Conservation (phyloP, 2,113 vertebrate species). For the Elephas maximus region DNA sequence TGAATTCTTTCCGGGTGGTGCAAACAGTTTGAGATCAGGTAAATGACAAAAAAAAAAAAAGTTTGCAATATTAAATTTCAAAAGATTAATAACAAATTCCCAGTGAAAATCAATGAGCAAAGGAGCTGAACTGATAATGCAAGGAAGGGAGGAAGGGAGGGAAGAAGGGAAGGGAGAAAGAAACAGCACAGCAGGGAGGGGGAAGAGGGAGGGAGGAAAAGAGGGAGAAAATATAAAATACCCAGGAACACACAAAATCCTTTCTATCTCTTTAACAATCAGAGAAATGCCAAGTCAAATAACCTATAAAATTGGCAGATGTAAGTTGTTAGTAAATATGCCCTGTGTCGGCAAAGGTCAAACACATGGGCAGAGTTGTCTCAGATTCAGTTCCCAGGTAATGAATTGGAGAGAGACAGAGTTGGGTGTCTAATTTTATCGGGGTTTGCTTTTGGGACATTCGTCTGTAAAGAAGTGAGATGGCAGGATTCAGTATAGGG, state of each 20-base stretch:
- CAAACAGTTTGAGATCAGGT: too few relatives aligned
- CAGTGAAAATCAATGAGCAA: neutral
- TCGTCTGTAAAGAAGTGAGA: neutral
- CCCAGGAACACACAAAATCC: neutral
- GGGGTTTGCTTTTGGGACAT: neutral
- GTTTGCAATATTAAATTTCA: neutral
- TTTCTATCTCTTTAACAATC: too few relatives aligned
- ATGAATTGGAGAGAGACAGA: neutral
- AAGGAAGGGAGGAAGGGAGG: too few relatives aligned
- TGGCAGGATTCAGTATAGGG: neutral
- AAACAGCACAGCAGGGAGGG: neutral
- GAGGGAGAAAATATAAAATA: neutral
- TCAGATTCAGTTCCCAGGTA: neutral
- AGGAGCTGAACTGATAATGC: too few relatives aligned
- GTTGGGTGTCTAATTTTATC: neutral
- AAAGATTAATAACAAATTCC: neutral
- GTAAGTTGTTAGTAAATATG: too few relatives aligned
- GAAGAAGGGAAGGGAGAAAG: neutral
- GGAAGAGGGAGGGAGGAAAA: neutral
- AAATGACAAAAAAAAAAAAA: constrained; percentile 1
- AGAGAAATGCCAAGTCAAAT: too few relatives aligned
- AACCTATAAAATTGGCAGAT: too few relatives aligned
- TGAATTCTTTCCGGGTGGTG: neutral
- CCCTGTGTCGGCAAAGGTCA: neutral
- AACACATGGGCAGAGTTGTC: neutral